phyloP scores from a whole-genome alignment of 2,113 vertebrate genomes.

The Percopsis transmontana region DNA sequence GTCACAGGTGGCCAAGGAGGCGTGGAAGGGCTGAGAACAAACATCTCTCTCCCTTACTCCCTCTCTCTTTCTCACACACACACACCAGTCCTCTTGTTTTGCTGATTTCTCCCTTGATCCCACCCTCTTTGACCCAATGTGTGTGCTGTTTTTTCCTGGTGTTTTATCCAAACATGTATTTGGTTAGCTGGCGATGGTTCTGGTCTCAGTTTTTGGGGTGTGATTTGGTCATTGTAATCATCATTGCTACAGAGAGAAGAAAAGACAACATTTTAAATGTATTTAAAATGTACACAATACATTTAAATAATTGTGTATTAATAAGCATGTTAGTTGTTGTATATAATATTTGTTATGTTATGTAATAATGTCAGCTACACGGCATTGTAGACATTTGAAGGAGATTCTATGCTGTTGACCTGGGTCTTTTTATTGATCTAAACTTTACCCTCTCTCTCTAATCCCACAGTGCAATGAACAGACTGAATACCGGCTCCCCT shows the following conservation, averaged over 20 bases:
- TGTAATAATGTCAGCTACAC: conserved; percentile 1
- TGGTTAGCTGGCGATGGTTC: neutral
- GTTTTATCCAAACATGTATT: neutral
- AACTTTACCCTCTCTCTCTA: conserved; percentile 59
- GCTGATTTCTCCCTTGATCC: neutral
- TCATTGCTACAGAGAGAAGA: neutral
- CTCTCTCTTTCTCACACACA: neutral
- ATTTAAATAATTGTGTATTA: no score
- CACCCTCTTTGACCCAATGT: neutral
- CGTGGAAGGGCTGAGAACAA: conserved; percentile 31
- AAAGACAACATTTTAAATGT: no score
- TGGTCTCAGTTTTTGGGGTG: neutral
- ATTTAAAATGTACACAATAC: neutral
- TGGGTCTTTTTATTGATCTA: conserved; percentile 52
- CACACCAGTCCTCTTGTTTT: neutral
- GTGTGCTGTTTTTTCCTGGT: neutral
- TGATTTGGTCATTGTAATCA: neutral
- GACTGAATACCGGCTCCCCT: conserved; percentile 67
- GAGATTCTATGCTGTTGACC: neutral
- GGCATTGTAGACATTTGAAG: neutral
- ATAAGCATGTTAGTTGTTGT: neutral
- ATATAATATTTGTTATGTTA: neutral
- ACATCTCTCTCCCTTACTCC: neutral
- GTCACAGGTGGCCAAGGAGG: conserved; percentile 51
- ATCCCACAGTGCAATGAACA: conserved; percentile 67